Percentiles rank a stretch among this genome's conserved stretches.
Conservation (phyloP, 2,888 invertebrate genomes). For the Dynastes grantii region DNA sequence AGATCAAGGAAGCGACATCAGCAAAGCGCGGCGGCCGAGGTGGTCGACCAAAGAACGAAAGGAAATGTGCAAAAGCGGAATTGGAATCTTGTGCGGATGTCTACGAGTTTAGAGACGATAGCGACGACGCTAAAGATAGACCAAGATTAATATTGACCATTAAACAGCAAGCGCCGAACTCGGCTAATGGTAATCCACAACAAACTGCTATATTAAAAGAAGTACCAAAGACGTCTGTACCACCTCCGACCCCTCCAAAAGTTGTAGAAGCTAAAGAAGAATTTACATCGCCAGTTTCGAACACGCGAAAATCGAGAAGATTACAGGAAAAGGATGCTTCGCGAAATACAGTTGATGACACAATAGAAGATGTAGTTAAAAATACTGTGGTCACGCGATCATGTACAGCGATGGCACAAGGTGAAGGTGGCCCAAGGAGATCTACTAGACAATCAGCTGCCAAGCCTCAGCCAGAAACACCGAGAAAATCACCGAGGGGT, state of each 20-base stretch:
- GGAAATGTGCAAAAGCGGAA: conserved; percentile 73
- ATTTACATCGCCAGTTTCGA: conserved; percentile 77
- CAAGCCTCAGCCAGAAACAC: conserved; percentile 61
- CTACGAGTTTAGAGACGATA: conserved; percentile 93
- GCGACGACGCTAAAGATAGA: conserved; percentile 81
- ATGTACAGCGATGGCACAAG: conserved; percentile 66
- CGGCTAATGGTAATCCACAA: conserved; percentile 57
- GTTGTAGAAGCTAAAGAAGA: conserved; percentile 70
- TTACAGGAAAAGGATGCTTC: conserved; percentile 85
- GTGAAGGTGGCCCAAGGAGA: conserved; percentile 71
- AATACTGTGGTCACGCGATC: conserved; percentile 73
- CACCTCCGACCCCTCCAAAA: conserved; percentile 34
- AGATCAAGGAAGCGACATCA: conserved; percentile 60
- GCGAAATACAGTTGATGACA: conserved; percentile 87
- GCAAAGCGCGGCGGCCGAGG: conserved; percentile 69
- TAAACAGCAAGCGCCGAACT: conserved; percentile 77
- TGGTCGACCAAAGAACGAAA: conserved; percentile 73
- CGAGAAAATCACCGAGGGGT: conserved; percentile 78
- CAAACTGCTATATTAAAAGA: conserved; percentile 70
- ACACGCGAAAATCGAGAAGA: conserved; percentile 87
- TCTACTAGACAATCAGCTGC: conserved; percentile 74
- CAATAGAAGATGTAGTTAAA: conserved; percentile 91
- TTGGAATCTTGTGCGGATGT: conserved; percentile 82
- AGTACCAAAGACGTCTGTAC: conserved; percentile 56
- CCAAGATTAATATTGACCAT: conserved; percentile 88